Conservation (phyloP, 2,888 invertebrate species). For the Meliscaeva auricollis region DNA sequence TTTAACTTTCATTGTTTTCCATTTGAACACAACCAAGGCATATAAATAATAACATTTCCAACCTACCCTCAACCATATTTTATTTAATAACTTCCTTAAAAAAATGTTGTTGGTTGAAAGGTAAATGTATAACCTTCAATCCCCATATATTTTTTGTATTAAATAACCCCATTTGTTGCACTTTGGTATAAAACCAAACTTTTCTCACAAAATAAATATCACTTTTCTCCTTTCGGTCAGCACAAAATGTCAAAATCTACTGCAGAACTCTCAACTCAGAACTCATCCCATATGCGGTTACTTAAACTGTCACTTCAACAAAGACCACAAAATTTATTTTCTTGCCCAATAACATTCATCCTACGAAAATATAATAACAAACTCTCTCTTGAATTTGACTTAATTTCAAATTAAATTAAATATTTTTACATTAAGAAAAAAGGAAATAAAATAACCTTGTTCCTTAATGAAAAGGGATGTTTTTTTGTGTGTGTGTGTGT, state of each 20-base stretch:
- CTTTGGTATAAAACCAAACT: neutral
- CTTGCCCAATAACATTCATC: neutral
- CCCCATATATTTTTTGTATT: neutral
- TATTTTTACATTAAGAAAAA: neutral
- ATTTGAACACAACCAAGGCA: too few species aligned
- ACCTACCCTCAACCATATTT: too few species aligned
- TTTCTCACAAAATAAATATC: neutral
- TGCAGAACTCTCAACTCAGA: neutral
- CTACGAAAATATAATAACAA: neutral
- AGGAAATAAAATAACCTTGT: neutral
- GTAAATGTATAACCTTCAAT: neutral
- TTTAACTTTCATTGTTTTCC: too few species aligned
- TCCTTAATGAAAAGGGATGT: neutral
- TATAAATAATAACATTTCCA: too few species aligned
- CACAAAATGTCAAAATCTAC: neutral
- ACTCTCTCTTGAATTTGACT: too few species aligned
- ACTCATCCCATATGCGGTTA: neutral
- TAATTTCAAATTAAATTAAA: neutral
- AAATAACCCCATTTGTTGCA: neutral
- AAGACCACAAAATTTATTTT: constrained; percentile 7
- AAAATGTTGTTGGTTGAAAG: too few species aligned
- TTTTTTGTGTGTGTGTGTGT: too few species aligned
- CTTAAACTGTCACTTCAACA: neutral
- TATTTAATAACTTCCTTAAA: too few species aligned
- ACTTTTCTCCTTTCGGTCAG: neutral